Evolutionary conservation across 1,140 invertebrate genomes (phyloP).

Genomic region (Calliopsis andreniformis): DNA sequence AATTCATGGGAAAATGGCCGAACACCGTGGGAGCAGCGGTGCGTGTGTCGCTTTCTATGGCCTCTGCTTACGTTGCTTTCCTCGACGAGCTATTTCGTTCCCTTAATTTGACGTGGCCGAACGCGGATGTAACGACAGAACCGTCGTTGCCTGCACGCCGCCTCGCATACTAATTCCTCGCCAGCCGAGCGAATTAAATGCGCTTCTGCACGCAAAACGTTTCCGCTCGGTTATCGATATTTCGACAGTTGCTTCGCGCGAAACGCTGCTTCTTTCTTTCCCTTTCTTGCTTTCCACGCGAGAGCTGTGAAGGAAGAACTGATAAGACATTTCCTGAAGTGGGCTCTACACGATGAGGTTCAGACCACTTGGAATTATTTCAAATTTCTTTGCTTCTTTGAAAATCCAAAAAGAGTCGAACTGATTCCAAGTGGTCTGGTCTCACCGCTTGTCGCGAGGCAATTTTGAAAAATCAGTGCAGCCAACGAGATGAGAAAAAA

Average conservation of each 20-base stretch:
- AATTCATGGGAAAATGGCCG: constrained; percentile 62
- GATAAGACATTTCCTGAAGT: too few relatives aligned
- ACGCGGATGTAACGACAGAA: constrained; percentile 20
- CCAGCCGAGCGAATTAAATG: constrained; percentile 15
- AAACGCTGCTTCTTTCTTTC: background rate
- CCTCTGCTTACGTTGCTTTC: constrained; percentile 14
- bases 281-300: too few relatives aligned
- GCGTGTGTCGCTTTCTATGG: background rate
- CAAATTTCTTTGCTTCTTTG: too few relatives aligned
- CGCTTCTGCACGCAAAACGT: constrained; percentile 28
- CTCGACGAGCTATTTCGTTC: constrained; percentile 4
- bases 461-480: too few relatives aligned
- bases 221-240: constrained; percentile 24
- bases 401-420: too few relatives aligned
- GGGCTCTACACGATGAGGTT: too few relatives aligned
- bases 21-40: constrained; percentile 47
- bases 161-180: constrained; percentile 38
- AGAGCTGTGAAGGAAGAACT: too few relatives aligned
- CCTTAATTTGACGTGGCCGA: constrained; percentile 36
- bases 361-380: too few relatives aligned
- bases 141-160: background rate
- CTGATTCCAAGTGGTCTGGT: too few relatives aligned
- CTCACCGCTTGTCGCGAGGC: too few relatives aligned
- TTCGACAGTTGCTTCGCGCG: background rate
- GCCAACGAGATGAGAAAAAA: too few relatives aligned